Evolutionary conservation across 2,797 vertebrate species (phyloP).

Genomic region (Clarias laeviceps): DNA sequence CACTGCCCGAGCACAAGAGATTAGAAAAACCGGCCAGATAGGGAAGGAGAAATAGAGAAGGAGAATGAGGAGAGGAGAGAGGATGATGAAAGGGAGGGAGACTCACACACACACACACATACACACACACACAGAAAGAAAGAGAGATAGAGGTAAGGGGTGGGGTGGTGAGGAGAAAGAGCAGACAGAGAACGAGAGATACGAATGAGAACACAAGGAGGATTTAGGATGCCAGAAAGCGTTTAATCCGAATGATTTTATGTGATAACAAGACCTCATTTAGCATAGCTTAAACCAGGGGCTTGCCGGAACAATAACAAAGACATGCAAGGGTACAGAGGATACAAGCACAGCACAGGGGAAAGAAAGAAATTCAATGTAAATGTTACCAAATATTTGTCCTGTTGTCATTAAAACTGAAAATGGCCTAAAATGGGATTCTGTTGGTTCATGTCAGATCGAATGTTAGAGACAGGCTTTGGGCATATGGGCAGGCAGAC

Average conservation of each 20-base stretch:
- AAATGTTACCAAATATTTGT: conserved; percentile 3
- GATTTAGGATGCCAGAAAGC: conserved; percentile 41
- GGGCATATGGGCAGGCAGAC: conserved; percentile 64
- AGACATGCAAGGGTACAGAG: conserved; percentile 29
- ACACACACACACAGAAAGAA: conserved; percentile 21
- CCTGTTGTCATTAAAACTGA: conserved; percentile 15
- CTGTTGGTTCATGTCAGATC: conserved; percentile 30
- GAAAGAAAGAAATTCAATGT: background rate
- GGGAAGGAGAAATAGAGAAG: conserved; percentile 42
- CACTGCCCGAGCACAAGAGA: conserved; percentile 71
- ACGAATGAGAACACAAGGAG: conserved; percentile 42
- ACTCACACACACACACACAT: background rate
- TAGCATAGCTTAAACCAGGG: conserved; percentile 41
- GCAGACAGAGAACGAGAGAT: conserved; percentile 29
- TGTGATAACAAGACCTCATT: conserved; percentile 46
- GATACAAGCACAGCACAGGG: background rate
- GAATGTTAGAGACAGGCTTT: conserved; percentile 49
- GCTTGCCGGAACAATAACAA: conserved; percentile 41
- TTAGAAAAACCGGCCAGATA: conserved; percentile 68
- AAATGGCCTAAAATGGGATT: conserved; percentile 35
- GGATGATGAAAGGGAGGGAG: conserved; percentile 9
- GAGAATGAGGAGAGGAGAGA: conserved; percentile 37
- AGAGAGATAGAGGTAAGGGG: conserved; percentile 31
- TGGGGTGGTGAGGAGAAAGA: conserved; percentile 38
- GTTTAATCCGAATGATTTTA: conserved; percentile 44